A percentile compares a stretch with the other conserved stretches of the same genome.
These are phyloP conservation scores for Saturnia pavonia DNA, from an alignment of 2,888 invertebrate species.

Conservation along the genomic window DNA sequence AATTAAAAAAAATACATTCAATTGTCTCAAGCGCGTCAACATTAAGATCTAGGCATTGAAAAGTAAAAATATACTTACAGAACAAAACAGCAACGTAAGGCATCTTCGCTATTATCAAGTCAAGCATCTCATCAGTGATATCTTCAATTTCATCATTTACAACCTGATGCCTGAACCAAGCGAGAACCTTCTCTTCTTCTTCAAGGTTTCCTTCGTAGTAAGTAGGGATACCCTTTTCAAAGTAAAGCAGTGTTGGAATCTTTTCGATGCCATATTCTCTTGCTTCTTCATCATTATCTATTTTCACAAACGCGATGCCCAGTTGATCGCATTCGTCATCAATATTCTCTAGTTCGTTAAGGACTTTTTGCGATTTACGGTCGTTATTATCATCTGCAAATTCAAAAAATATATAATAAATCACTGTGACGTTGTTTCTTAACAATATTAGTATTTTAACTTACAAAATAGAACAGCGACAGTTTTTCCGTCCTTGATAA, in stretches of 20 bases:
- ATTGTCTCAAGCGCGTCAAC: conserved; percentile 55
- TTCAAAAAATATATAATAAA: conserved; percentile 2
- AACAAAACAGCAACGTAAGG: conserved; percentile 94
- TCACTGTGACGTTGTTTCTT: neutral
- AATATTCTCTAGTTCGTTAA: conserved; percentile 95
- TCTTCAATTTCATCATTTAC: conserved; percentile 96
- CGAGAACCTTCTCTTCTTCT: conserved; percentile 93
- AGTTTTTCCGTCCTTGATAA: conserved; percentile 93
- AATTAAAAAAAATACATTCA: conserved; percentile 48
- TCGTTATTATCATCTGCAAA: conserved; percentile 92
- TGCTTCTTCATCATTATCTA: conserved; percentile 94
- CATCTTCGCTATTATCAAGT: conserved; percentile 93
- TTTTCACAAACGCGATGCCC: conserved; percentile 95
- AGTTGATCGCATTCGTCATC: conserved; percentile 95
- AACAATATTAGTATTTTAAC: conserved; percentile 44
- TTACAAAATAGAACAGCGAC: conserved; percentile 95
- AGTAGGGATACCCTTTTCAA: conserved; percentile 89
- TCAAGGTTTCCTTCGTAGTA: conserved; percentile 92
- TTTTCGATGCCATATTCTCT: conserved; percentile 95
- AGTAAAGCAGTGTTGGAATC: conserved; percentile 92
- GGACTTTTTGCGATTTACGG: conserved; percentile 90
- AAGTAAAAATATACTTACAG: conserved; percentile 84
- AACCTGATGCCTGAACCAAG: conserved; percentile 92
- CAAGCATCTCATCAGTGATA: conserved; percentile 96
- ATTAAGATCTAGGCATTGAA: conserved; percentile 37